Evolutionary conservation across 2,113 vertebrate species (phyloP), one percentile per base, ranked within the genome.

Genomic region (Serilophus lunatus): DNA sequence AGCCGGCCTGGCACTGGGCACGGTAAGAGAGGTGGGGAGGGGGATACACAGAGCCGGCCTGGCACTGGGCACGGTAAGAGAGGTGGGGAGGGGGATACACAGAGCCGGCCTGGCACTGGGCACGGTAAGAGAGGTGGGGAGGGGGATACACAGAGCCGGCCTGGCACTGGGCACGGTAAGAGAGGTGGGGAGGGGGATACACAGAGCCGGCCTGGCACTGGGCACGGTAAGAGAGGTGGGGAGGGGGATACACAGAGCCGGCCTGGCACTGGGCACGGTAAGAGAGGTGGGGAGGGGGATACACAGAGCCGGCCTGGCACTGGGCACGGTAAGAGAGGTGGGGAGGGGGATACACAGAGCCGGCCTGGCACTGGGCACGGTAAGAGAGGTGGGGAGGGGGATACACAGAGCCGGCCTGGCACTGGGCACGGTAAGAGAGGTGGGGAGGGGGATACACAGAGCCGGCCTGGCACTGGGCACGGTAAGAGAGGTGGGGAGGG

Each of bases 221-320:
- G 31, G 66, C 40, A 42, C 11, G 36, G 16, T 25, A 1, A 35
- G 50, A 64, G 50, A 13, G 18, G 19, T 0, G 13, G 53, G 45
- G 91, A 57, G 1, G 16, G 75, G 65, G 69, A 35, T n/a, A n/a
- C 8, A 1, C 18, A 0, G 3, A 13, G 36, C 7, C 45, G 51
- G 72, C n/a, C 40, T 5, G 0, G 36, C 1, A 0, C 63, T 16
- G 40, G 31, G 66, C 40, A 42, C 11, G 36, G 16, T 25, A 1
- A 35, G 50, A 64, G 50, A 13, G 18, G 19, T 0, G 13, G 53
- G 45, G 91, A 57, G 1, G 16, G 75, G 65, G 69, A 35, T n/a
- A n/a, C 8, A 1, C 18, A 0, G 3, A 13, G 36, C 7, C 45
- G 51, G 72, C n/a, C 40, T 5, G 0, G 36, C 1, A 0, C 63